Evolutionary conservation across 1,140 invertebrate species (phyloP), one percentile per base, ranked within the genome.

Genomic region (Trinorchestia longiramus): DNA sequence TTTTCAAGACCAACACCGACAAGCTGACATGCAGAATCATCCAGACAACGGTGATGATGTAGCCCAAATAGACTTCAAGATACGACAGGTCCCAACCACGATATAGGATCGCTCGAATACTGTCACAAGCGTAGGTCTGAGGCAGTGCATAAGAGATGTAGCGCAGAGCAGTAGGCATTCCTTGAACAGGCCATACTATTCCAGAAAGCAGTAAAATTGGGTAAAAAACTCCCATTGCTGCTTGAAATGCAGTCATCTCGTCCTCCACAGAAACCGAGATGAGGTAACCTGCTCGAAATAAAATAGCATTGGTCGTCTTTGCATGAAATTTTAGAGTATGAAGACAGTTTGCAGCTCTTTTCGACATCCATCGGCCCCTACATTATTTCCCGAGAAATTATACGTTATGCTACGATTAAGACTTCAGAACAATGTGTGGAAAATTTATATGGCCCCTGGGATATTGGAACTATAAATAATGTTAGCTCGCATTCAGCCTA

Each of bases 161-260:
- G 96, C 96, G 96, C 40, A 99, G 97, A 94, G 98, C 98, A 91
- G 98, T 98, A 1, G 99, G 99, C 98, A 99, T 99, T 62, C 99
- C 98, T 98, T 99, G 98, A n/a, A 99, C 96, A 0, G 99, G 99
- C 99, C 99, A 99, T 41, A 99, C 97, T n/a, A 98, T 98, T 96
- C 99, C 99, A 98, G 97, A 43, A 1, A 99, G 97, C 97, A 99
- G 98, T 28, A 99, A 98, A 97, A 99, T 99, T 0, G 99, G 99
- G 96, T 99, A 98, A 97, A 99, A 99, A 8, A 98, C 99, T 6
- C 99, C 99, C 97, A 99, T 98, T 0, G 99, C 98, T 96, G 99
- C 97, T 97, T 99, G 99, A 0, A 99, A 99, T 0, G 99, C 99
- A 17, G 98, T 99, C 96, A 98, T 98, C 97, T 99, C 99, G 17